These are phyloP conservation scores for Eurystomus gularis DNA, from an alignment of 2,113 vertebrate genomes.

Conservation along the genomic window DNA sequence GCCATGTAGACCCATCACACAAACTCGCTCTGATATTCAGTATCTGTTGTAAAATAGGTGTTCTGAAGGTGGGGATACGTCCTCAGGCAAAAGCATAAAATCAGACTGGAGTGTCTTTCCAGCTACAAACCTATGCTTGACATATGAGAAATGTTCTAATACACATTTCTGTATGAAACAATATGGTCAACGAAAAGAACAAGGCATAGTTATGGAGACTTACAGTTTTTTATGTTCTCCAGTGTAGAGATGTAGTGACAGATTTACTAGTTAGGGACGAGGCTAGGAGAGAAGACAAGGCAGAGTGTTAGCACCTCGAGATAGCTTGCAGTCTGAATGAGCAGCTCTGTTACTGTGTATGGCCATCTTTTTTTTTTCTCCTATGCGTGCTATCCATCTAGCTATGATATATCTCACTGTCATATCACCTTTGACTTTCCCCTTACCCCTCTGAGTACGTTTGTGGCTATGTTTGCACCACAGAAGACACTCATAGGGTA, in stretches of 20 bases:
- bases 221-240: neutral
- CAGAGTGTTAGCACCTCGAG: neutral
- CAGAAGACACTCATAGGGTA: neutral
- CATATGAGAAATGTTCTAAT: neutral
- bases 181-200: neutral
- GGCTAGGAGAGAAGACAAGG: neutral
- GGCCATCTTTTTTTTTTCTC: neutral
- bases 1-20: neutral
- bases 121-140: neutral
- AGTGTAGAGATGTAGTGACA: neutral
- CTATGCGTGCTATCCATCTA: neutral
- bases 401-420: neutral
- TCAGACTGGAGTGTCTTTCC: neutral
- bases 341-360: neutral
- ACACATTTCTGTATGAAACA: neutral
- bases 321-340: neutral
- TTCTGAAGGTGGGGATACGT: neutral
- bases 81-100: neutral
- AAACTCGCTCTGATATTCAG: neutral
- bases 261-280: neutral
- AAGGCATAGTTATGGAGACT: neutral
- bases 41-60: neutral
- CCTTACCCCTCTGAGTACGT: neutral
- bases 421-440: neutral
- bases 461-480: neutral